Percentiles rank a stretch among this genome's conserved stretches.
These are phyloP conservation scores for Phylloscopus whistleri DNA, from an alignment of 2,113 vertebrate species.

Conservation along the genomic window DNA sequence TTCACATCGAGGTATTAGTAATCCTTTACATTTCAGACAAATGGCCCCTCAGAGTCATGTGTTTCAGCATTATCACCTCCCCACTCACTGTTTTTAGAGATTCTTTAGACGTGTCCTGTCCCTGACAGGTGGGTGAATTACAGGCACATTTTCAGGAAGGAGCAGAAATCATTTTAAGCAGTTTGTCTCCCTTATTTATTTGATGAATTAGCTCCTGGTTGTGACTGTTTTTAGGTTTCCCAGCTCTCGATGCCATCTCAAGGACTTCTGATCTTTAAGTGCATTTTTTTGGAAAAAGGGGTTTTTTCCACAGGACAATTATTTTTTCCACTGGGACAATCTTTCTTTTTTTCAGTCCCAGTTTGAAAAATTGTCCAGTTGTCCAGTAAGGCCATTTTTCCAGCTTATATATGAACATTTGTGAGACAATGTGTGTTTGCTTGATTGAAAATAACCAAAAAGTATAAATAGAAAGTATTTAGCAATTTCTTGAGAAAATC, in stretches of 20 bases:
- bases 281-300: background rate
- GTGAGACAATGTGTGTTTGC: background rate
- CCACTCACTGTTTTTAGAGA: background rate
- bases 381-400: background rate
- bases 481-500: background rate
- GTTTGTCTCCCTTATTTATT: background rate
- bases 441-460: background rate
- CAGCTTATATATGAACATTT: background rate
- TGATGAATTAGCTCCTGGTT: background rate
- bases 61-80: background rate
- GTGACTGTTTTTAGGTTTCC: background rate
- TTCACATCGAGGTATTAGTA: background rate
- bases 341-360: background rate
- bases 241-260: background rate
- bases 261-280: background rate
- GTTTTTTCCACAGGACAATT: background rate
- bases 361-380: background rate
- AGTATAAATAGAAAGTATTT: background rate
- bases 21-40: background rate
- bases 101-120: background rate
- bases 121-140: background rate
- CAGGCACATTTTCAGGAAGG: accelerated
- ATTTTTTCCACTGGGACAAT: background rate
- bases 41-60: background rate
- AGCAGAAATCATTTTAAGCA: background rate